Percentiles rank a stretch among this genome's conserved stretches.
These are phyloP conservation scores for Psilopsiagon aurifrons DNA, from an alignment of 2,113 vertebrate species.

Conservation along the genomic window DNA sequence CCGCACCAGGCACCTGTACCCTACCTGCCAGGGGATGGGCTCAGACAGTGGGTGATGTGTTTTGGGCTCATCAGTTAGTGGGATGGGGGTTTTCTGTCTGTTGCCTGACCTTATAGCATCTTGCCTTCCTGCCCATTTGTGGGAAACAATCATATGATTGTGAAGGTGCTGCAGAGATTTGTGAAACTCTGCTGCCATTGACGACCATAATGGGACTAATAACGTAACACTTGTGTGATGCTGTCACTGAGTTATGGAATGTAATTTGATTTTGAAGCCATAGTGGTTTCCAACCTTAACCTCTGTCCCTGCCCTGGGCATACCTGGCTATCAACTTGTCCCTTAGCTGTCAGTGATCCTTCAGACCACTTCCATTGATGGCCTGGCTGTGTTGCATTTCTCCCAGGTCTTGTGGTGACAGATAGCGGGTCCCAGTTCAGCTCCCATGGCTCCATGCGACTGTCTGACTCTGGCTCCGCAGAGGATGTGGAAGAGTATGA, in stretches of 20 bases:
- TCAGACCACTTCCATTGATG: background rate
- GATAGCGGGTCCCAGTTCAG: constrained; percentile 90
- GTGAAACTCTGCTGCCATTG: background rate
- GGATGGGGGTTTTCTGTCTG: background rate
- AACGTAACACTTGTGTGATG: background rate
- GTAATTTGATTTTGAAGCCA: background rate
- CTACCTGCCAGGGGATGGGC: constrained; percentile 66
- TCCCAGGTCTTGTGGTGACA: constrained; percentile 81
- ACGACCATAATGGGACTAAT: background rate
- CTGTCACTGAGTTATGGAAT: background rate
- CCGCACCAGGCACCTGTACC: constrained; percentile 79
- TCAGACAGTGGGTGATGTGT: constrained; percentile 74
- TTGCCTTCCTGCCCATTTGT: background rate
- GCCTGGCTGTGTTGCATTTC: background rate
- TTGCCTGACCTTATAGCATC: background rate
- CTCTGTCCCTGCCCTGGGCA: background rate
- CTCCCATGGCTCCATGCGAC: constrained; percentile 84
- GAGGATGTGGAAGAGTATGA: constrained; percentile 91
- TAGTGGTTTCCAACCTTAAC: background rate
- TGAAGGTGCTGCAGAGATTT: background rate
- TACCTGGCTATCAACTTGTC: background rate
- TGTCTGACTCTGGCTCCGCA: constrained; percentile 88
- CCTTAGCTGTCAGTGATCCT: background rate
- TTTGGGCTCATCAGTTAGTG: background rate
- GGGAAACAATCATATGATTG: background rate